Conservation (phyloP, 2,888 invertebrate species). For the Spisula subtruncata region DNA sequence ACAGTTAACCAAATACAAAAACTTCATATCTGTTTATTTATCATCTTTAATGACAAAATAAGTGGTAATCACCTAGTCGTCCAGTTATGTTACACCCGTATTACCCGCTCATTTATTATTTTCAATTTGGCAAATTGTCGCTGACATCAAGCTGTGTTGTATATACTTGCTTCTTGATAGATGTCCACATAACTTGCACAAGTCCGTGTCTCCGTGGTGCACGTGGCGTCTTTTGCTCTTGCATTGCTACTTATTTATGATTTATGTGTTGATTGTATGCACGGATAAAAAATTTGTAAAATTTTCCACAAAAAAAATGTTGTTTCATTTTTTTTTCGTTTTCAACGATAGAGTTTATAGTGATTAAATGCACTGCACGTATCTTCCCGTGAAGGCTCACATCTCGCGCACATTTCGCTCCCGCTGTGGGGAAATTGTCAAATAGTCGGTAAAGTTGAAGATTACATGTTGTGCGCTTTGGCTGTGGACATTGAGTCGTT, state of each 20-base stretch:
- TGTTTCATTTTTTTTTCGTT: too few relatives aligned
- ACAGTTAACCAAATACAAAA: neutral
- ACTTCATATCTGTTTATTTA: neutral
- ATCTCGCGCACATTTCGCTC: neutral
- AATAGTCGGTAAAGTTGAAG: neutral
- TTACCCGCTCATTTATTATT: neutral
- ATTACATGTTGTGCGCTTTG: neutral
- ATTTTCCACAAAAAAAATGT: too few relatives aligned
- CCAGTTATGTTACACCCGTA: neutral
- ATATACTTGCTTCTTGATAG: neutral
- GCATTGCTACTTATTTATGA: neutral
- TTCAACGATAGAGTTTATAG: too few relatives aligned
- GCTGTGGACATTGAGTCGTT: slow-evolving; percentile 35
- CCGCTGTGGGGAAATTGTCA: slow-evolving; percentile 7
- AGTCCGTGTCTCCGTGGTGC: neutral
- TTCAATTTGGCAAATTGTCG: slow-evolving; percentile 26
- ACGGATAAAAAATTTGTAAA: too few relatives aligned
- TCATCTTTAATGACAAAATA: neutral
- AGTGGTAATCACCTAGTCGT: neutral
- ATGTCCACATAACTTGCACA: neutral
- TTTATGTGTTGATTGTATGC: neutral
- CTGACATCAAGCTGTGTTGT: neutral
- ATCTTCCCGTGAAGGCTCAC: neutral
- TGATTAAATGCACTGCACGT: slow-evolving; percentile 11
- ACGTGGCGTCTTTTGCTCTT: neutral